Percentiles rank a stretch among this genome's conserved stretches.
phyloP scores from a whole-genome alignment of 2,888 invertebrate genomes.

The Ernsta delagoae region DNA sequence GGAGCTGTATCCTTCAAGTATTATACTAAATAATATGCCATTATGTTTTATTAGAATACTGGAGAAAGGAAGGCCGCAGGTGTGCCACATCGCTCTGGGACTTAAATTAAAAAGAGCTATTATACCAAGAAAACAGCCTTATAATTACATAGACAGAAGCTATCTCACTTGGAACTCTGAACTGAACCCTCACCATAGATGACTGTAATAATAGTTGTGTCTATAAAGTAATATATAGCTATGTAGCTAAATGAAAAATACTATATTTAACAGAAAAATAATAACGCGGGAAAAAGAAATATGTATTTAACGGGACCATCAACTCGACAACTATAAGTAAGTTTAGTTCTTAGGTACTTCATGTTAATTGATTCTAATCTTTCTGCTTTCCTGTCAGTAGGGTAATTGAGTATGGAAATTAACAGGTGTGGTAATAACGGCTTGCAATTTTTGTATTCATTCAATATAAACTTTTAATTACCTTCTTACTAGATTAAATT shows the following conservation, averaged over 20 bases:
- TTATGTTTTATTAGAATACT: not conserved
- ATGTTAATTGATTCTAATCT: conserved; percentile 37
- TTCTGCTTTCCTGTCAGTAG: conserved; percentile 28
- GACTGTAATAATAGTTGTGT: not conserved
- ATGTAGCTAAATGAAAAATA: conserved; percentile 7
- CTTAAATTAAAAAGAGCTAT: conserved; percentile 9
- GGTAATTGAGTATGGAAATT: conserved; percentile 27
- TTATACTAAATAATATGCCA: not conserved
- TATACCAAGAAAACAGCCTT: not conserved
- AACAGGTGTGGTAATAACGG: conserved; percentile 26
- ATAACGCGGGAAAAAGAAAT: conserved; percentile 23
- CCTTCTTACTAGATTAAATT: no score
- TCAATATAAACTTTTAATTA: not conserved
- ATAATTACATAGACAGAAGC: not conserved
- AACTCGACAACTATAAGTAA: conserved; percentile 10
- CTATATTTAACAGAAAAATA: conserved; percentile 15
- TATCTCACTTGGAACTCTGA: conserved; percentile 14
- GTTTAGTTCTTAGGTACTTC: not conserved
- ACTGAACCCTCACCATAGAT: not conserved
- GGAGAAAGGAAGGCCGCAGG: conserved; percentile 17
- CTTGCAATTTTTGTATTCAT: not conserved
- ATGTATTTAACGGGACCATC: conserved; percentile 20
- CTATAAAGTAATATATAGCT: not conserved
- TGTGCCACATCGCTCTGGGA: conserved; percentile 8
- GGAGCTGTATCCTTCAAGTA: no score